Evolutionary conservation across 2,888 invertebrate genomes (phyloP).

Genomic region (Dioctria rufipes): DNA sequence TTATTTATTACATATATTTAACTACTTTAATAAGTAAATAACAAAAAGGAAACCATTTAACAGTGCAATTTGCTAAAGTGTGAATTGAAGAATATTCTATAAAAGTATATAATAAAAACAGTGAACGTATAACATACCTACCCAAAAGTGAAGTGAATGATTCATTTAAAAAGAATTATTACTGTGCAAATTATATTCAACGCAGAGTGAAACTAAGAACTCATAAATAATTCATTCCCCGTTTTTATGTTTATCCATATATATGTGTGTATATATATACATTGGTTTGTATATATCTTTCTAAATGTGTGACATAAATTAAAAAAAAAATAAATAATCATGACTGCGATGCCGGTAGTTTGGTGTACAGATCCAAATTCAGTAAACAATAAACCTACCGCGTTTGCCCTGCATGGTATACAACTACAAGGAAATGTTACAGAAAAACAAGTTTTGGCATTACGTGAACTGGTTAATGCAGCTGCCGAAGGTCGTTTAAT

Average conservation of each 20-base stretch:
- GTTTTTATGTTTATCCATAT: no score
- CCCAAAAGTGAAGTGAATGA: no score
- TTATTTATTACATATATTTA: no score
- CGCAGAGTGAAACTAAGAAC: background rate
- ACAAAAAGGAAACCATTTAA: no score
- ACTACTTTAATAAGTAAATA: no score
- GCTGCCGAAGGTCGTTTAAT: slow-evolving; percentile 71
- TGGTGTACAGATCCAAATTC: slow-evolving; percentile 72
- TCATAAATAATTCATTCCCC: slow-evolving; percentile 31
- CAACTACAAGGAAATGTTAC: slow-evolving; percentile 71
- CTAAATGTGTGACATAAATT: slow-evolving; percentile 37
- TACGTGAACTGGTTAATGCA: slow-evolving; percentile 70
- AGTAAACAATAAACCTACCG: slow-evolving; percentile 70
- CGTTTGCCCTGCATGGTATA: slow-evolving; percentile 71
- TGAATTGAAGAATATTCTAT: no score
- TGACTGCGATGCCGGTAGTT: slow-evolving; percentile 71
- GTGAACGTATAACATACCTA: no score
- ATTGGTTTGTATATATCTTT: slow-evolving; percentile 13
- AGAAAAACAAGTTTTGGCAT: slow-evolving; percentile 70
- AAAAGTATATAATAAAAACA: no score
- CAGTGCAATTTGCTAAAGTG: no score
- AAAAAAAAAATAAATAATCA: slow-evolving; percentile 60
- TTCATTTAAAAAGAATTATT: no score
- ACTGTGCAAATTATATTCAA: no score
- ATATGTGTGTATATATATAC: background rate